Percentiles rank a stretch among this genome's conserved stretches.
phyloP scores from a whole-genome alignment of 2,797 vertebrate species.

The Graptemys geographica region DNA sequence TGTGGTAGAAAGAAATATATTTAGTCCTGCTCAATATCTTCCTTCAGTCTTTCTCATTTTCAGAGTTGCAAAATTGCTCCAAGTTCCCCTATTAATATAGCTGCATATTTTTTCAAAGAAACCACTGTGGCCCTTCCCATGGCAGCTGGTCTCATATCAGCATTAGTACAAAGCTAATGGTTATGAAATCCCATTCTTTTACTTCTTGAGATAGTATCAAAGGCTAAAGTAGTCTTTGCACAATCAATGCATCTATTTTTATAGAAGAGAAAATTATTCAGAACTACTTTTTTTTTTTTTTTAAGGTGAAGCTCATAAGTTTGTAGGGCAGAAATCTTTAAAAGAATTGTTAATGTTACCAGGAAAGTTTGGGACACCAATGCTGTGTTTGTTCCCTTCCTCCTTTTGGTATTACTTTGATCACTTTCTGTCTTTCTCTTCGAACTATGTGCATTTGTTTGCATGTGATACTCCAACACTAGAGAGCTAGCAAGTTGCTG shows the following conservation, averaged over 20 bases:
- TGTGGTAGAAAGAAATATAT: background rate
- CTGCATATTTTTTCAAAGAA: background rate
- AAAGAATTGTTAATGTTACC: background rate
- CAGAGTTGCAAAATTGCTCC: background rate
- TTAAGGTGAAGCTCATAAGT: background rate
- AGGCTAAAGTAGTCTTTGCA: background rate
- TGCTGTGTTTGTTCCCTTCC: fast-evolving
- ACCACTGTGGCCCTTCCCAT: background rate
- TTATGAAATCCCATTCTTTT: background rate
- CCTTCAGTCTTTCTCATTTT: background rate
- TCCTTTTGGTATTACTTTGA: background rate
- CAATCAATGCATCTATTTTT: background rate
- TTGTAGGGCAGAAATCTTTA: background rate
- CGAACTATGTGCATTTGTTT: background rate
- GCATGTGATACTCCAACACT: fast-evolving
- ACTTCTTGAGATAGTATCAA: background rate
- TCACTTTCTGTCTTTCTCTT: background rate
- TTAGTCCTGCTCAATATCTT: background rate
- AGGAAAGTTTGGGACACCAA: background rate
- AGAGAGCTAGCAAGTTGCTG: fast-evolving
- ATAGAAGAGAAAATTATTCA: background rate
- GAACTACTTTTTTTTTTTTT: background rate
- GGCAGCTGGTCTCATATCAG: background rate
- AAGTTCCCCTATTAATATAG: background rate
- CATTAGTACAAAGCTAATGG: background rate